Conservation (phyloP, 2,797 vertebrate species). For the Galaxias olidus region DNA sequence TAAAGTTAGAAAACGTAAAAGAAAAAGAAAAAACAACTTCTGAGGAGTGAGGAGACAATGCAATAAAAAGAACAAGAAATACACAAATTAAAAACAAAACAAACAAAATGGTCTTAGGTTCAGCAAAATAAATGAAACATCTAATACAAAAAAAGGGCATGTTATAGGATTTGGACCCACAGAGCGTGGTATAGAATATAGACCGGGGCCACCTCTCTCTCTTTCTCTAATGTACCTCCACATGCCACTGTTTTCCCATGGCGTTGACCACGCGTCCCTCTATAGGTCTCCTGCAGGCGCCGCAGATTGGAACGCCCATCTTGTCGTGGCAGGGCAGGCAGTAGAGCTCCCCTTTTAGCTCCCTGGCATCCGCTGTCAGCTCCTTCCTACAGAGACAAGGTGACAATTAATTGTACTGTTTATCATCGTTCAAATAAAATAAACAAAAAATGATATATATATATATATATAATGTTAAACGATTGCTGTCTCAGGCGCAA, state of each 20-base stretch:
- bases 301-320: slow-evolving; percentile 98
- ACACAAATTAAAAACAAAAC: too few relatives aligned
- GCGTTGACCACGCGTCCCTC: slow-evolving; percentile 98
- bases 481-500: too few relatives aligned
- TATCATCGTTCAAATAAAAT: too few relatives aligned
- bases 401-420: too few relatives aligned
- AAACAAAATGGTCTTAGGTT: too few relatives aligned
- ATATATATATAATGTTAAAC: too few relatives aligned
- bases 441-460: too few relatives aligned
- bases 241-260: slow-evolving; percentile 99
- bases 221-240: slow-evolving; percentile 83
- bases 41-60: not conserved
- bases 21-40: not conserved
- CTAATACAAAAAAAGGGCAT: too few relatives aligned
- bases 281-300: slow-evolving; percentile 94
- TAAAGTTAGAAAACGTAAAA: not conserved
- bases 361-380: slow-evolving; percentile 92
- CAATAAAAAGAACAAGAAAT: too few relatives aligned
- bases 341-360: slow-evolving; percentile 95
- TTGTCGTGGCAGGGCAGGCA: slow-evolving; percentile 98
- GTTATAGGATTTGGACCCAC: too few relatives aligned
- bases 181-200: not conserved
- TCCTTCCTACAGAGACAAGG: slow-evolving; percentile 83
- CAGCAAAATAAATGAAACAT: too few relatives aligned
- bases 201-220: not conserved